Evolutionary conservation across 2,888 invertebrate species (phyloP).

Genomic region (Spisula subtruncata): DNA sequence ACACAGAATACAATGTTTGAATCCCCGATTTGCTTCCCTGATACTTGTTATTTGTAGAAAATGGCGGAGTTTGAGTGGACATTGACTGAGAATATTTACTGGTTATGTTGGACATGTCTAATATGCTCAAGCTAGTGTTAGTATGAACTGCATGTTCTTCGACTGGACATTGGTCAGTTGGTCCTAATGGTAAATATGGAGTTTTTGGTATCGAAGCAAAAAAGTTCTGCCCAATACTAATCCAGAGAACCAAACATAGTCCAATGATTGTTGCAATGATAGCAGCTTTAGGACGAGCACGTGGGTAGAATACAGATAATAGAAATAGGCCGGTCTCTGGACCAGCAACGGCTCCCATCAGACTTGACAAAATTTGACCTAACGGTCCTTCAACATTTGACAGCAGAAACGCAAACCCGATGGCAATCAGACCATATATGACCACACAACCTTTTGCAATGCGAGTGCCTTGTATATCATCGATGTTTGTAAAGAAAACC

Average conservation of each 20-base stretch:
- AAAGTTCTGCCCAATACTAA: too few relatives aligned
- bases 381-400: too few relatives aligned
- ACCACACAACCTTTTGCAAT: constrained; percentile 51
- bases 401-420: constrained; percentile 45
- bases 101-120: too few relatives aligned
- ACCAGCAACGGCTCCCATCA: constrained; percentile 54
- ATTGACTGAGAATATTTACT: background rate
- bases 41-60: background rate
- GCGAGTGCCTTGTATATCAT: constrained; percentile 35
- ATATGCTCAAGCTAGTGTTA: background rate
- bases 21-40: background rate
- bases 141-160: background rate
- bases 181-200: constrained; percentile 49
- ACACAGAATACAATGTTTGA: constrained; percentile 31
- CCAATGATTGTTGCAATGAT: too few relatives aligned
- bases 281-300: constrained; percentile 37
- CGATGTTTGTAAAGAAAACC: constrained; percentile 22
- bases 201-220: too few relatives aligned
- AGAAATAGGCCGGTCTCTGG: constrained; percentile 46
- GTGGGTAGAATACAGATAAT: too few relatives aligned
- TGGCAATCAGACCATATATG: constrained; percentile 46
- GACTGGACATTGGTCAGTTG: constrained; percentile 41
- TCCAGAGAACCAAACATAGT: too few relatives aligned
- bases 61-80: background rate
- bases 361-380: constrained; percentile 46